Evolutionary conservation across 2,888 invertebrate species (phyloP).

Genomic region (Metopia argyrocephala): DNA sequence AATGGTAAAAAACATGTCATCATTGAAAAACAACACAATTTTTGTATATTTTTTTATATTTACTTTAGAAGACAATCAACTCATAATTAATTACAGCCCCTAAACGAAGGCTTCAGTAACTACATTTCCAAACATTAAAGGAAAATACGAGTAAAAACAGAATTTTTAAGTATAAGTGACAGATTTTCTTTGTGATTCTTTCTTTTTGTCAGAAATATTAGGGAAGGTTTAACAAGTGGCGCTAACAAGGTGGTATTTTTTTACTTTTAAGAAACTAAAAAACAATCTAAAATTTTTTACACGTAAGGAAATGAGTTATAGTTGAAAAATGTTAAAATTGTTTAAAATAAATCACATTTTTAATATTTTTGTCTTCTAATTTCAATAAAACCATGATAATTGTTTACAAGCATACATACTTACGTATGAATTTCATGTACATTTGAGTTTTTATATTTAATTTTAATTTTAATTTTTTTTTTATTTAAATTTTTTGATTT

Average conservation of each 20-base stretch:
- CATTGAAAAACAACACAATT: slow-evolving; percentile 25
- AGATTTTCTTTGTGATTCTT: neutral
- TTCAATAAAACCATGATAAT: no score
- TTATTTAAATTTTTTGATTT: slow-evolving; percentile 9
- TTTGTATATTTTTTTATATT: slow-evolving; percentile 59
- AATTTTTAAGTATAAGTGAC: slow-evolving; percentile 60
- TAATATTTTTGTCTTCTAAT: no score
- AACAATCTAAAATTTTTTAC: no score
- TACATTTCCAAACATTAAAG: neutral
- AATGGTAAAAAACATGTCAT: slow-evolving; percentile 48
- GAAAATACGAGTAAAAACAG: neutral
- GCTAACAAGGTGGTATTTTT: slow-evolving; percentile 72
- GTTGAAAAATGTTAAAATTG: slow-evolving; percentile 41
- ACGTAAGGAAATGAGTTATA: slow-evolving; percentile 39
- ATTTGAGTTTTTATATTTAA: neutral
- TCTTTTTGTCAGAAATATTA: no score
- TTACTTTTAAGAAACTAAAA: no score
- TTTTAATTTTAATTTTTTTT: neutral
- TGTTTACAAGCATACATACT: no score
- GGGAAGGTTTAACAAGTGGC: slow-evolving; percentile 65
- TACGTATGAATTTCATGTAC: neutral
- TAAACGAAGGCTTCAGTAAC: neutral
- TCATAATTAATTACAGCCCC: slow-evolving; percentile 61
- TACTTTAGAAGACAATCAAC: slow-evolving; percentile 63
- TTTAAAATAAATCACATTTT: neutral